phyloP scores from a whole-genome alignment of 2,113 vertebrate species.

The Apodemus sylvaticus region DNA sequence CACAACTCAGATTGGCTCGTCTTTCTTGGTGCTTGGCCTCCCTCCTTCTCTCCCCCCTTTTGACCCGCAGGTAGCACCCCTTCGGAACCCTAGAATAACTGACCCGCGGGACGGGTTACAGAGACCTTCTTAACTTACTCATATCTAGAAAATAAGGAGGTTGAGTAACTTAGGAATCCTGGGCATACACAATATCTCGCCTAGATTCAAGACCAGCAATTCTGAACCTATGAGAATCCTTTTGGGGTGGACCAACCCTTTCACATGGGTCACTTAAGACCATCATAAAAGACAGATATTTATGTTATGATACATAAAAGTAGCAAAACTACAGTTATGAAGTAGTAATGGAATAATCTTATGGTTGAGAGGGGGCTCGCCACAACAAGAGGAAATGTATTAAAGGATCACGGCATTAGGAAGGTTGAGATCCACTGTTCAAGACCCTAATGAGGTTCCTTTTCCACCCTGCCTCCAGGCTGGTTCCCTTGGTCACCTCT shows the following conservation, averaged over 20 bases:
- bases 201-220: not conserved
- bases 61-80: no score
- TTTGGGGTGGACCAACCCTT: not conserved
- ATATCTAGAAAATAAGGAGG: conserved; percentile 20
- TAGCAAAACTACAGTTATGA: not conserved
- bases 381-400: not conserved
- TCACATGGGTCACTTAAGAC: not conserved
- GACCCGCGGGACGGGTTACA: no score
- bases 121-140: not conserved
- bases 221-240: not conserved
- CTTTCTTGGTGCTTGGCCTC: no score
- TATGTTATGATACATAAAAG: not conserved
- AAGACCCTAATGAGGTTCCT: not conserved
- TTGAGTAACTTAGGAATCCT: not conserved
- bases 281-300: not conserved
- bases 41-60: no score
- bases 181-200: not conserved
- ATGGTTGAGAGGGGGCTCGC: not conserved
- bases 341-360: not conserved
- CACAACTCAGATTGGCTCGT: no score
- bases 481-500: not conserved
- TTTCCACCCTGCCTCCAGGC: not conserved
- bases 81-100: no score
- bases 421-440: not conserved
- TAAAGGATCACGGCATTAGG: not conserved